Evolutionary conservation across 2,888 invertebrate genomes (phyloP).

Genomic region (Drosophila koepferae): DNA sequence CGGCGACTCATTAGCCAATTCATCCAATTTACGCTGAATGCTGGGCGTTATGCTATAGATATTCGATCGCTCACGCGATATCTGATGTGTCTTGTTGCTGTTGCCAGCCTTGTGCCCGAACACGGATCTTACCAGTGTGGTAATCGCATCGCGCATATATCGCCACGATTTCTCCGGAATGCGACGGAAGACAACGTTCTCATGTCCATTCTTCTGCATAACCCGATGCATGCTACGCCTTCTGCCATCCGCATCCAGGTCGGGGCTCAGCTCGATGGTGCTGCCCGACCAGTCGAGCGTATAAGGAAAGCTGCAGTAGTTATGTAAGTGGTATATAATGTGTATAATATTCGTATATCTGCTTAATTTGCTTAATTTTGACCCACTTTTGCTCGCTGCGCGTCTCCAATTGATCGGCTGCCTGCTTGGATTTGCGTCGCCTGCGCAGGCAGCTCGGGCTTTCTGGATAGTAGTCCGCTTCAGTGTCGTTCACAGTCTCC

Average conservation of each 20-base stretch:
- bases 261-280: conserved; percentile 80
- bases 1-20: conserved; percentile 67
- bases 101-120: conserved; percentile 55
- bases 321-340: not conserved
- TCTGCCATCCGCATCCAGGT: conserved; percentile 56
- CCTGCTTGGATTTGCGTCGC: conserved; percentile 58
- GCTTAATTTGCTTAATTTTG: conserved; percentile 1
- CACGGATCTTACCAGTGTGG: conserved; percentile 91
- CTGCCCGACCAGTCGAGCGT: conserved; percentile 82
- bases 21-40: conserved; percentile 71
- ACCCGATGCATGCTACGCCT: conserved; percentile 76
- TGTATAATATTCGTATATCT: not conserved
- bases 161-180: conserved; percentile 89
- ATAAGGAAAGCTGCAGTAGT: conserved; percentile 65
- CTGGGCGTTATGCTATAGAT: conserved; percentile 77
- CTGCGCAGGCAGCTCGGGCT: conserved; percentile 69
- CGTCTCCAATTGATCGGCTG: conserved; percentile 63
- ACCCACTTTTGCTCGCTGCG: conserved; percentile 81
- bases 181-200: conserved; percentile 82
- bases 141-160: conserved; percentile 93
- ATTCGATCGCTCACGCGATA: conserved; percentile 52
- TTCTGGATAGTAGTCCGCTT: conserved; percentile 80
- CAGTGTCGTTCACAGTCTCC: conserved; percentile 76
- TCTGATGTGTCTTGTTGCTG: conserved; percentile 28
- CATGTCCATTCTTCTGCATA: conserved; percentile 83